A percentile compares a stretch with the other conserved stretches of the same genome.
These are phyloP conservation scores for Perca fluviatilis DNA, from an alignment of 2,113 vertebrate genomes.

Conservation along the genomic window DNA sequence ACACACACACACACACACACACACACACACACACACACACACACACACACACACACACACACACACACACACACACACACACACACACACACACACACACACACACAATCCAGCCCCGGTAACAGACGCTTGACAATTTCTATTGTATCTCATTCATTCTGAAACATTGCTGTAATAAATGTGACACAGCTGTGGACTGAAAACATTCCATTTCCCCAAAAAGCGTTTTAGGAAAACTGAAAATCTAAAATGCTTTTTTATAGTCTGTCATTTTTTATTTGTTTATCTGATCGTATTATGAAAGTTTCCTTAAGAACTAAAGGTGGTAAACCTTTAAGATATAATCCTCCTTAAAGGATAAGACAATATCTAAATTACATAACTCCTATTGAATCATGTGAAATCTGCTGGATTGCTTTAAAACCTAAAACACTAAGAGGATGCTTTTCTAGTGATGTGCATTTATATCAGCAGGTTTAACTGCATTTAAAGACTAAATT, in stretches of 20 bases:
- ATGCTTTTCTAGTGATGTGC: background rate
- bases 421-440: background rate
- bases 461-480: background rate
- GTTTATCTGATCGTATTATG: background rate
- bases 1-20: background rate
- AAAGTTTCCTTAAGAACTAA: background rate
- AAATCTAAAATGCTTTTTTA: background rate
- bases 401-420: background rate
- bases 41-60: constrained; percentile 9
- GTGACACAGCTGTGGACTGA: constrained; percentile 12
- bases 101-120: background rate
- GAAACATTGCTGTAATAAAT: constrained; percentile 51
- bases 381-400: too few species aligned
- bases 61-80: background rate
- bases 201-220: constrained; percentile 13
- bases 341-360: too few species aligned
- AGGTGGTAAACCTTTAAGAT: background rate
- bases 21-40: constrained; percentile 7
- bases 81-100: constrained; percentile 11
- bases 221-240: background rate
- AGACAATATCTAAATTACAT: too few species aligned
- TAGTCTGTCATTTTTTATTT: background rate
- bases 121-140: constrained; percentile 55
- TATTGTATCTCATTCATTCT: constrained; percentile 64
- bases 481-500: background rate